Conservation (phyloP, 2,797 vertebrate genomes). For the Sebastes wilsoni region DNA sequence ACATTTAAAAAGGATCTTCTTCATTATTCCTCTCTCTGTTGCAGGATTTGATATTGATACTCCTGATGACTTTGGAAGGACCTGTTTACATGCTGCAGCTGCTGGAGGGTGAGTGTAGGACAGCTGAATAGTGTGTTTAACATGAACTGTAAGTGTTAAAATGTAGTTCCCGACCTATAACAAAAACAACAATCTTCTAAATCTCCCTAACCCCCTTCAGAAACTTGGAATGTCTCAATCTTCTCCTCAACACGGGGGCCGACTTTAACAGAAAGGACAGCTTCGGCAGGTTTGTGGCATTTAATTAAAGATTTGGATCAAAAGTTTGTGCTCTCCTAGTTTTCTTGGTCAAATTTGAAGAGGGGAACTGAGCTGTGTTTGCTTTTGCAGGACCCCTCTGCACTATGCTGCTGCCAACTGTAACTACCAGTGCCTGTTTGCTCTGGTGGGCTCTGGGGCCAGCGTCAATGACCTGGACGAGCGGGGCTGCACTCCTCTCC, state of each 20-base stretch:
- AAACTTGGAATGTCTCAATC: slow-evolving; percentile 98
- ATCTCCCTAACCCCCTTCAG: slow-evolving; percentile 74
- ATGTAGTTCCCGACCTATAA: background rate
- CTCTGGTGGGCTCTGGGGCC: slow-evolving; percentile 97
- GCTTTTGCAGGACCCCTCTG: slow-evolving; percentile 89
- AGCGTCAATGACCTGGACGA: slow-evolving; percentile 97
- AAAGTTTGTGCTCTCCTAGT: background rate
- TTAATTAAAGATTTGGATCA: background rate
- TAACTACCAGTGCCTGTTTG: slow-evolving; percentile 99
- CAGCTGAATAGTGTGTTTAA: background rate
- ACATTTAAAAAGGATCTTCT: background rate
- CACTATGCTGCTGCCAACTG: slow-evolving; percentile 99
- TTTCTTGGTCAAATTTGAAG: slow-evolving; percentile 19
- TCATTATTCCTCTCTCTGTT: slow-evolving; percentile 9
- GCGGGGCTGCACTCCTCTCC: slow-evolving; percentile 94
- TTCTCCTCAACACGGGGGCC: slow-evolving; percentile 95
- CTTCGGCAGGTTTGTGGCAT: slow-evolving; percentile 91
- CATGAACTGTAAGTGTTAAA: background rate
- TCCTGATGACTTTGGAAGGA: slow-evolving; percentile 97
- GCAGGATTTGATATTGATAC: slow-evolving; percentile 97
- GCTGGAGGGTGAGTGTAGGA: slow-evolving; percentile 92
- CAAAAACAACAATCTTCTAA: background rate
- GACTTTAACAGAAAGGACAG: slow-evolving; percentile 98
- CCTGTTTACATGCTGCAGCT: slow-evolving; percentile 98
- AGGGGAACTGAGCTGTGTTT: slow-evolving; percentile 35